These are phyloP conservation scores for Sebastes reedi DNA, from an alignment of 2,797 vertebrate species.

Conservation along the genomic window DNA sequence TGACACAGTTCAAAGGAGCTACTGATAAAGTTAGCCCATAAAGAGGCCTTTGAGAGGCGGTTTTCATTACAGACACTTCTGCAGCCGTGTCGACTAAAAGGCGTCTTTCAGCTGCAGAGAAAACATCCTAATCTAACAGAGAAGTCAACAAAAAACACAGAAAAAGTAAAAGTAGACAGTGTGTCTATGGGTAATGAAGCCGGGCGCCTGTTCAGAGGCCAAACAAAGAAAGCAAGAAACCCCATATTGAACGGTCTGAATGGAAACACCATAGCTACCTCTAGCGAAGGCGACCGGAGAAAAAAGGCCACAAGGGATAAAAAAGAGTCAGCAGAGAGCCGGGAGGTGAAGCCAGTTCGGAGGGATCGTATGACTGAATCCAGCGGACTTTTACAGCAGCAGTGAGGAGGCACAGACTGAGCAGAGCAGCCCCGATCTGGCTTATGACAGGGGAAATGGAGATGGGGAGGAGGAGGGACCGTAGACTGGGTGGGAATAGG, in stretches of 20 bases:
- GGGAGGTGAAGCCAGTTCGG: background rate
- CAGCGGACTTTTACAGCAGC: background rate
- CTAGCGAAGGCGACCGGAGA: background rate
- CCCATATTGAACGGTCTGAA: background rate
- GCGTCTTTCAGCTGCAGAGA: constrained; percentile 26
- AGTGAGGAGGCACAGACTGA: background rate
- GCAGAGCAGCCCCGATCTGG: background rate
- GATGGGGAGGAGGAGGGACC: constrained; percentile 3
- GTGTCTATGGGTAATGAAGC: background rate
- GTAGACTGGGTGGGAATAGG: background rate
- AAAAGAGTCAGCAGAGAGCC: background rate
- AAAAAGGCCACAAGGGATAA: background rate
- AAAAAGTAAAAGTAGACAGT: background rate
- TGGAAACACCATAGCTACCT: constrained; percentile 55
- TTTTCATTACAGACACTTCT: constrained; percentile 1
- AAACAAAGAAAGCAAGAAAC: constrained; percentile 36
- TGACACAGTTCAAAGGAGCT: constrained; percentile 4
- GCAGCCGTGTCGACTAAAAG: background rate
- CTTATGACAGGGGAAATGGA: constrained; percentile 10
- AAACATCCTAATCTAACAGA: background rate
- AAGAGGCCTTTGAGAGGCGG: constrained; percentile 12
- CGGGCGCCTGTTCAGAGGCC: background rate
- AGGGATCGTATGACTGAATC: background rate
- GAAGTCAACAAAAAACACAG: background rate
- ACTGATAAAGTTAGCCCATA: constrained; percentile 21